Base-by-base conservation (phyloP, 2,888 invertebrate genomes). In the Agrilus cyanescens region DNA sequence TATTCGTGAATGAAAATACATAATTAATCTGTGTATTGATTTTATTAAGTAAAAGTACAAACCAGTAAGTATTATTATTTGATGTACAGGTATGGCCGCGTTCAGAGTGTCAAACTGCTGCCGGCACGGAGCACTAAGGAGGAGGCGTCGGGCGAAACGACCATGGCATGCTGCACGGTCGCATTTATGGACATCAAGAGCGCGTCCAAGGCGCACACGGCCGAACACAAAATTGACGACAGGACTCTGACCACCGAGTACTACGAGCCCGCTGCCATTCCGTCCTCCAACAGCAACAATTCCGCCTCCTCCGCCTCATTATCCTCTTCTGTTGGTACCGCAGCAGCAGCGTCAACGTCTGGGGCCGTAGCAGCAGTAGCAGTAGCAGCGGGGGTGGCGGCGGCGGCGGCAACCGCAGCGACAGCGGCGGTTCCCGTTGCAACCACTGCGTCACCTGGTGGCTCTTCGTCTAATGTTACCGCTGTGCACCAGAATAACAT, bases 181-280 rank as follows among this genome's bases (percentile, higher is more conserved):
- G 87, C 88, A 71, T 93, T 93, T 76, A 90, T 91, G 82, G 93
- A 94, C 77, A 91, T 93, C 75, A 89, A 88, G 74, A 90, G 90
- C 63, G 93, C 93, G 66, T 82, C 89, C 65, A 93, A 91, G 73
- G 66, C 93, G 57, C 88, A 90, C 71, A 85, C 85, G 68, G 81
- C 82, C 61, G 89, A 90, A 68, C 88, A 90, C 72, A 83, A 83
- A 66, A 68, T 91, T 70, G 89, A 89, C 67, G 89, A 88, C 64
- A 75, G 85, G 63, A 78, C 82, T 61, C 80, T 88, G 71, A 85
- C 85, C 68, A 90, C 87, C 61, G 87, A 88, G 70, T 91, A 90
- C 74, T 88, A 89, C 74, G 89, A 90, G 70, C 89, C 89, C 59
- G 76, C 80, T 59, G 78, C 80, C 69, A 78, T 80, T 68, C 78